These are phyloP conservation scores for Montipora cactus DNA, from an alignment of 64 coral and sea anemone species.

Conservation along the genomic window DNA sequence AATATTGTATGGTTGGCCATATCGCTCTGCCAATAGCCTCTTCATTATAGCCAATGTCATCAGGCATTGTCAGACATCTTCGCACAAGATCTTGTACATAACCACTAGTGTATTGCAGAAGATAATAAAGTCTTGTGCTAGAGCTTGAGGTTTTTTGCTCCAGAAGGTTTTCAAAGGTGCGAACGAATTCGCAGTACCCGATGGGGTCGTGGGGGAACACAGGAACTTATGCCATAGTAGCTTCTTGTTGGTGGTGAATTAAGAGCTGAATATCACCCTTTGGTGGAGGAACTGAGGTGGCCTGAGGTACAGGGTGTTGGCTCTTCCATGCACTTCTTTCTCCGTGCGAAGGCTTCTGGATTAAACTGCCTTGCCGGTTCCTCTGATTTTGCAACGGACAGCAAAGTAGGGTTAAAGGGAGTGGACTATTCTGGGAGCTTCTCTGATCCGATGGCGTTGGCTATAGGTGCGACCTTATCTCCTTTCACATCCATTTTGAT, in stretches of 20 bases:
- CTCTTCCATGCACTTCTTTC: not conserved
- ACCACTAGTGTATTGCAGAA: conserved; percentile 50
- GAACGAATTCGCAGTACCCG: conserved; percentile 54
- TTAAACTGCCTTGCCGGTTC: not conserved
- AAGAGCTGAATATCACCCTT: conserved; percentile 1
- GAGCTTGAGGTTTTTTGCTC: conserved; percentile 28
- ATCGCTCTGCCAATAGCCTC: conserved; percentile 38
- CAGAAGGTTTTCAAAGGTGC: not conserved
- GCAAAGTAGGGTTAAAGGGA: too few species aligned
- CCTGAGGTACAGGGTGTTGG: not conserved
- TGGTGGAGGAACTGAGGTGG: not conserved
- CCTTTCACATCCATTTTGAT: too few species aligned
- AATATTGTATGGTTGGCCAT: too few species aligned
- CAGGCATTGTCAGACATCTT: too few species aligned
- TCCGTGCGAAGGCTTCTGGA: not conserved
- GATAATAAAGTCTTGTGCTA: not conserved
- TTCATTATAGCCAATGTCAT: conserved; percentile 18
- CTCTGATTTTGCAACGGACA: not conserved
- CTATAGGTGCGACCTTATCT: too few species aligned
- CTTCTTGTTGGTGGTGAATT: conserved; percentile 42
- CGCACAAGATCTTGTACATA: conserved; percentile 20
- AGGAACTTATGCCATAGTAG: conserved; percentile 2
- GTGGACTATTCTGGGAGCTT: too few species aligned
- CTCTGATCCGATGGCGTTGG: too few species aligned
- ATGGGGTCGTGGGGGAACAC: not conserved